phyloP scores from a whole-genome alignment of 2,888 invertebrate species.

The Ectobius pallidus region DNA sequence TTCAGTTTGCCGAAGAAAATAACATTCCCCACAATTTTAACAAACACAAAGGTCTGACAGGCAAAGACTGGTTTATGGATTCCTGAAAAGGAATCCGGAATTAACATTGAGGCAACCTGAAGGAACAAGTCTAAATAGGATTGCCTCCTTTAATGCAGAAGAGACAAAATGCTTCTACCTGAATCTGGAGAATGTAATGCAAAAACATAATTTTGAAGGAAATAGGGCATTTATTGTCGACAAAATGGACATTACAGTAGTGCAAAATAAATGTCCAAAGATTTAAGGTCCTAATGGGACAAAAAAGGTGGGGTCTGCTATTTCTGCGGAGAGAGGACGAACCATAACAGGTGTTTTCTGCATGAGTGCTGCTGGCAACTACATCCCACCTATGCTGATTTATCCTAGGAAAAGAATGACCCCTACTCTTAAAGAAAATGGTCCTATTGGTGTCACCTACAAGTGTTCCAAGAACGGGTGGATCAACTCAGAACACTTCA shows the following conservation, averaged over 20 bases:
- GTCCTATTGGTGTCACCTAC: too few relatives aligned
- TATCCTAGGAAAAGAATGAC: too few relatives aligned
- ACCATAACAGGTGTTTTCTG: not conserved
- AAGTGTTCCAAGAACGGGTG: too few relatives aligned
- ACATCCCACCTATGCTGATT: not conserved
- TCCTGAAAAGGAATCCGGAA: not conserved
- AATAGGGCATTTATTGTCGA: too few relatives aligned
- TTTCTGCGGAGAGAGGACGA: not conserved
- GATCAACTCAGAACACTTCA: too few relatives aligned
- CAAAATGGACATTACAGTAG: not conserved
- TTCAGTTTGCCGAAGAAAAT: not conserved
- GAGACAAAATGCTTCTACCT: not conserved
- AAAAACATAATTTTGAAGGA: not conserved
- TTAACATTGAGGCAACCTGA: too few relatives aligned
- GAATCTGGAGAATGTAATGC: not conserved
- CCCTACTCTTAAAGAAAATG: too few relatives aligned
- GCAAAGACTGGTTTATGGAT: not conserved
- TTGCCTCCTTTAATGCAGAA: not conserved
- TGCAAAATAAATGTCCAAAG: not conserved
- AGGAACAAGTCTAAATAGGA: not conserved
- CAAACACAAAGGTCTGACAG: not conserved
- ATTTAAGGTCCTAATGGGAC: not conserved
- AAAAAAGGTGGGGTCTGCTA: not conserved
- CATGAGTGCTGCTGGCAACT: conserved; percentile 12
- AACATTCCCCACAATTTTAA: not conserved